A percentile compares a stretch with the other conserved stretches of the same genome.
Conservation (phyloP, 2,888 invertebrate species). For the Lysandra bellargus region DNA sequence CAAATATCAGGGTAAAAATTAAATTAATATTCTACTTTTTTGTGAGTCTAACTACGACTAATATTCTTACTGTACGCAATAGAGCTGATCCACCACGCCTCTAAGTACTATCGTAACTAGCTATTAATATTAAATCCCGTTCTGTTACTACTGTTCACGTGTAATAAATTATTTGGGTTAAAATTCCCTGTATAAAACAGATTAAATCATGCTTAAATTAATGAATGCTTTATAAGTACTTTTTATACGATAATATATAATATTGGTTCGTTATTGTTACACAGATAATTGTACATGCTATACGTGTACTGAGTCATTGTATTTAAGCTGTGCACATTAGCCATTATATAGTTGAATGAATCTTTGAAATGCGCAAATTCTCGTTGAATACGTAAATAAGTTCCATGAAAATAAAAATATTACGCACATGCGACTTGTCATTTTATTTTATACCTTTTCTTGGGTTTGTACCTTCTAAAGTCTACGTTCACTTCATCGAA, state of each 20-base stretch:
- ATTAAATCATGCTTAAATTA: conserved; percentile 43
- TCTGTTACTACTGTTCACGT: neutral
- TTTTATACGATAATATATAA: conserved; percentile 65
- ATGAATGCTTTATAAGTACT: conserved; percentile 62
- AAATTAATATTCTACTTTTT: conserved; percentile 21
- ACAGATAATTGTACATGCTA: conserved; percentile 54
- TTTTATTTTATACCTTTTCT: conserved; percentile 53
- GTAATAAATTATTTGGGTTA: neutral
- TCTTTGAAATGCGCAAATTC: conserved; percentile 68
- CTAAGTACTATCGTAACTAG: neutral
- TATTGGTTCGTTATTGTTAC: conserved; percentile 63
- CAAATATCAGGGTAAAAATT: conserved; percentile 30
- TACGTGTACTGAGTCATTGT: conserved; percentile 60
- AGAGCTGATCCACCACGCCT: neutral
- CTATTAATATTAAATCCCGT: neutral
- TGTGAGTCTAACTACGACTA: neutral
- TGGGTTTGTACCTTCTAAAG: no score
- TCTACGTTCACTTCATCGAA: no score
- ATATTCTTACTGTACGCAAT: neutral
- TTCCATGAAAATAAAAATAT: conserved; percentile 75
- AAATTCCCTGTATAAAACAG: conserved; percentile 31
- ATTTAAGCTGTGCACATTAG: conserved; percentile 70
- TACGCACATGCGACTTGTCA: conserved; percentile 74
- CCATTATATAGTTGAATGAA: conserved; percentile 65
- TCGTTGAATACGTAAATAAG: conserved; percentile 62